Evolutionary conservation across 2,888 invertebrate genomes (phyloP).

Genomic region (Sinopyrophorus schimmeli): DNA sequence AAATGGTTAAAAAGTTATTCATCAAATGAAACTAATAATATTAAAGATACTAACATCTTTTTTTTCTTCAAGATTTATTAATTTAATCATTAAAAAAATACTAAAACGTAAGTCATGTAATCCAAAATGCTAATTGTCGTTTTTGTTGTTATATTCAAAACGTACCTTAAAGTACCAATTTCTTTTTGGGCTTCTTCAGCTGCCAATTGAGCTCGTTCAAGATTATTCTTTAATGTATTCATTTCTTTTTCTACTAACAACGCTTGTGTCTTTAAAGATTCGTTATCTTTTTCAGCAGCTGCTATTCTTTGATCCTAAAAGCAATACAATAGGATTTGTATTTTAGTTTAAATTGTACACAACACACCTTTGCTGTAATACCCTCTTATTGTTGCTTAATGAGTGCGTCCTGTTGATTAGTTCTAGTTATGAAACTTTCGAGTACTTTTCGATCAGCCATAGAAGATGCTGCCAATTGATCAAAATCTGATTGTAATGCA

Average conservation of each 20-base stretch:
- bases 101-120: no score
- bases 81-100: no score
- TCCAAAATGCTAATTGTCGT: no score
- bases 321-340: neutral
- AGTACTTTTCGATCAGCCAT: conserved; percentile 30
- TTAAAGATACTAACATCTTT: no score
- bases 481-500: conserved; percentile 28
- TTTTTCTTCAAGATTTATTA: no score
- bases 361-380: conserved; percentile 31
- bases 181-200: neutral
- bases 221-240: neutral
- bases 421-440: conserved; percentile 25
- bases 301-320: conserved; percentile 9
- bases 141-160: no score
- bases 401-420: conserved; percentile 32
- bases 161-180: no score
- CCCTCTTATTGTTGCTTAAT: conserved; percentile 29
- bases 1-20: no score
- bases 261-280: neutral
- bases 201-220: neutral
- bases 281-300: neutral
- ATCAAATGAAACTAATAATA: no score
- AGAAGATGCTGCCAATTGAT: conserved; percentile 28
- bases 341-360: neutral
- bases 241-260: neutral